phyloP scores from a whole-genome alignment of 2,888 invertebrate genomes.

The Chromoteleia sp. region DNA sequence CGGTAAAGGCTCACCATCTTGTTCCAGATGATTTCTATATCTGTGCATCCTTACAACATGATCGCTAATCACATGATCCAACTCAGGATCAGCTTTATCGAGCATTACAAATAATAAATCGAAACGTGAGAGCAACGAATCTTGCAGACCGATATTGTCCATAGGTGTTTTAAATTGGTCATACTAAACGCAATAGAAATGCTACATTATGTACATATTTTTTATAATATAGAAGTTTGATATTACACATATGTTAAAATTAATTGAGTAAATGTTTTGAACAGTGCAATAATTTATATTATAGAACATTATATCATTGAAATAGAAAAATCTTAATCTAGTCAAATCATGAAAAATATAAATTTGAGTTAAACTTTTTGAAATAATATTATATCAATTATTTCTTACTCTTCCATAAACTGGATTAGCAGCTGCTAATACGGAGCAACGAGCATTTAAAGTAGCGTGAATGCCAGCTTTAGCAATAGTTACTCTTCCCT shows the following conservation, averaged over 20 bases:
- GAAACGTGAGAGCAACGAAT: conserved; percentile 98
- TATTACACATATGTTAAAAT: no score
- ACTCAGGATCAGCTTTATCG: conserved; percentile 95
- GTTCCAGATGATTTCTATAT: conserved; percentile 96
- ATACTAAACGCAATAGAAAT: conserved; percentile 88
- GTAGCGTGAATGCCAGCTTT: conserved; percentile 99
- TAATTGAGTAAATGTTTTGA: no score
- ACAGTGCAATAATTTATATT: no score
- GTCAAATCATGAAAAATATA: no score
- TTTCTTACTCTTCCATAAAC: conserved; percentile 94
- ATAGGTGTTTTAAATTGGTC: conserved; percentile 99
- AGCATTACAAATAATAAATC: conserved; percentile 99
- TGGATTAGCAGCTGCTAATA: conserved; percentile 99
- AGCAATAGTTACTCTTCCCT: conserved; percentile 98
- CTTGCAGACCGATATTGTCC: conserved; percentile 99
- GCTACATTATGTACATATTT: no score
- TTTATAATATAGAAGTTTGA: no score
- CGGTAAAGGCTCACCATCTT: conserved; percentile 96
- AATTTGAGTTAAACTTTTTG: no score
- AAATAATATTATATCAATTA: no score
- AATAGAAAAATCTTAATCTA: no score
- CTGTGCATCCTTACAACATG: conserved; percentile 99
- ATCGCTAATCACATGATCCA: conserved; percentile 96
- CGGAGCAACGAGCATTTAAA: conserved; percentile 98
- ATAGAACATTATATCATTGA: no score